These are phyloP conservation scores for Bugula neritina DNA, from an alignment of 2,888 invertebrate species.

Conservation along the genomic window DNA sequence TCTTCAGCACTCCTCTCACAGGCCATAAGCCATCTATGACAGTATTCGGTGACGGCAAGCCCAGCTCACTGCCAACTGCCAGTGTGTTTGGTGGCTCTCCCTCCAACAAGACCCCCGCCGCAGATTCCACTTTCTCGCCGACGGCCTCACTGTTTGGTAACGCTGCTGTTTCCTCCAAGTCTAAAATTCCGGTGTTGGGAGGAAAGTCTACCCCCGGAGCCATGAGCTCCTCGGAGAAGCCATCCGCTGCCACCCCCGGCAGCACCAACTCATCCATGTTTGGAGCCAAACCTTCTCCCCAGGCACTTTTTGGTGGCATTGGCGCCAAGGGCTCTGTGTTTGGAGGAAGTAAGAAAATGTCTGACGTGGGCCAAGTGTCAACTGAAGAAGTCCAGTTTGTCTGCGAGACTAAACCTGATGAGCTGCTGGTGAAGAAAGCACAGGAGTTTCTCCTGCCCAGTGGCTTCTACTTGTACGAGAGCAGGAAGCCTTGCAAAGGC, in stretches of 20 bases:
- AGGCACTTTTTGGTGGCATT: neutral
- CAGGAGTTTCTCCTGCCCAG: slow-evolving; percentile 43
- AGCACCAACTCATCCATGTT: neutral
- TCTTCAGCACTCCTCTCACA: neutral
- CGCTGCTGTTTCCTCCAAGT: slow-evolving; percentile 3
- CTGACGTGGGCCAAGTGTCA: neutral
- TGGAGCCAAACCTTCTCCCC: neutral
- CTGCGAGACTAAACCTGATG: slow-evolving; percentile 38
- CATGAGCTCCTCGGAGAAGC: neutral
- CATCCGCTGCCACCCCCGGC: neutral
- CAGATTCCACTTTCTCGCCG: neutral
- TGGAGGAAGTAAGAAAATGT: neutral
- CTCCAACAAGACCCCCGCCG: neutral
- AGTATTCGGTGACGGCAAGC: neutral
- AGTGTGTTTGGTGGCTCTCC: neutral
- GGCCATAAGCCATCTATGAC: neutral
- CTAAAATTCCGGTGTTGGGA: neutral
- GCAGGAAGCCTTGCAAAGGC: slow-evolving; percentile 43
- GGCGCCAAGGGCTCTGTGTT: neutral
- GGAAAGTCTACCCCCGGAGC: neutral
- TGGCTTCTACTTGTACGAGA: slow-evolving; percentile 47
- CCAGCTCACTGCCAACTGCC: neutral
- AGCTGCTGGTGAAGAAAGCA: slow-evolving; percentile 42
- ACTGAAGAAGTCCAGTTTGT: slow-evolving; percentile 40
- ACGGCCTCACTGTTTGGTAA: slow-evolving; percentile 1